A percentile compares a stretch with the other conserved stretches of the same genome.
These are phyloP conservation scores for Apotomis capreana DNA, from an alignment of 2,888 invertebrate species.

Conservation along the genomic window DNA sequence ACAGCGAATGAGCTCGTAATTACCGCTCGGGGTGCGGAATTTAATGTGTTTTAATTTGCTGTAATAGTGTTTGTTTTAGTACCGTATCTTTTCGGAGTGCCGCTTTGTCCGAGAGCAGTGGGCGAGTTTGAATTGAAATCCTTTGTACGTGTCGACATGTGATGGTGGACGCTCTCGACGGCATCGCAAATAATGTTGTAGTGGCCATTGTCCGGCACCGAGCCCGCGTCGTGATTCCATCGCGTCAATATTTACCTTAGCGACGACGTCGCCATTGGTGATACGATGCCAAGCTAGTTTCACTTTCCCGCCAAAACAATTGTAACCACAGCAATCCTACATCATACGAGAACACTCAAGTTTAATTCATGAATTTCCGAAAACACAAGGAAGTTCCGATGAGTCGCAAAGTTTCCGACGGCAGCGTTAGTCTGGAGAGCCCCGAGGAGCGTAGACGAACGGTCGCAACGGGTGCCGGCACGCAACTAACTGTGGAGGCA, in stretches of 20 bases:
- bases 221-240: slow-evolving; percentile 26
- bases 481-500: slow-evolving; percentile 63
- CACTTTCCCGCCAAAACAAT: slow-evolving; percentile 59
- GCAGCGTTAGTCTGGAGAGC: slow-evolving; percentile 48
- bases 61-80: slow-evolving; percentile 44
- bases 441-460: slow-evolving; percentile 56
- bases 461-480: slow-evolving; percentile 64
- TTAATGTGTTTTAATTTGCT: slow-evolving; percentile 47
- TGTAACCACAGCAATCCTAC: slow-evolving; percentile 58
- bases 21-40: slow-evolving; percentile 46
- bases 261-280: slow-evolving; percentile 61
- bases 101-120: slow-evolving; percentile 29
- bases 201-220: slow-evolving; percentile 34
- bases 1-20: slow-evolving; percentile 48
- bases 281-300: slow-evolving; percentile 45
- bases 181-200: slow-evolving; percentile 35
- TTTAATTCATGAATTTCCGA: slow-evolving; percentile 1
- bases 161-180: slow-evolving; percentile 26
- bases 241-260: slow-evolving; percentile 75
- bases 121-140: slow-evolving; percentile 23
- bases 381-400: slow-evolving; percentile 48
- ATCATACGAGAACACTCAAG: slow-evolving; percentile 49
- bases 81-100: slow-evolving; percentile 38
- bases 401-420: slow-evolving; percentile 56
- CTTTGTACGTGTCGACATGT: slow-evolving; percentile 51